A percentile compares a stretch with the other conserved stretches of the same genome.
phyloP scores from a whole-genome alignment of 2,113 vertebrate genomes.

The Onychostruthus taczanowskii region DNA sequence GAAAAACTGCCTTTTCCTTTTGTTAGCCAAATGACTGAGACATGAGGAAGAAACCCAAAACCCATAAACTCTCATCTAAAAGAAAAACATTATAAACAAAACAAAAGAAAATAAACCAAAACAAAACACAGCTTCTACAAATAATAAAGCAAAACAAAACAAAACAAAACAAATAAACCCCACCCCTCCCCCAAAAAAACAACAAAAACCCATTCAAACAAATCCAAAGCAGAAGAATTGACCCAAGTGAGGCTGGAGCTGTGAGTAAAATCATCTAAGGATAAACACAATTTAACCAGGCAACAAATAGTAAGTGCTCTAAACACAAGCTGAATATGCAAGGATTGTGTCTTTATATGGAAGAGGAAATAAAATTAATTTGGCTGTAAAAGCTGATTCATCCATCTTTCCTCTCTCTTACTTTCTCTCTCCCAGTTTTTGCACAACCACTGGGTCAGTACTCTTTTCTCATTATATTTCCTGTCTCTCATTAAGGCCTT shows the following conservation, averaged over 20 bases:
- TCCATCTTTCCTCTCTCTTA: neutral
- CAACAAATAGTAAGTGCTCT: neutral
- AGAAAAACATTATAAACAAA: neutral
- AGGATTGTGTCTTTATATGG: neutral
- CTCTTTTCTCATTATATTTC: neutral
- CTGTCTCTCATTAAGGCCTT: neutral
- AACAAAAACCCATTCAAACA: neutral
- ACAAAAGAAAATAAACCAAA: too few species aligned
- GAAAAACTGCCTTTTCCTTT: neutral
- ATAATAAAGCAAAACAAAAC: neutral
- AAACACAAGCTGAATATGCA: neutral
- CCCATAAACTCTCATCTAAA: neutral
- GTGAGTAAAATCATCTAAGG: neutral
- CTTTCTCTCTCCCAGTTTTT: neutral
- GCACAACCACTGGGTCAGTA: neutral
- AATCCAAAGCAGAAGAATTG: neutral
- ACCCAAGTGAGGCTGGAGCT: neutral
- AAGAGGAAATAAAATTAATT: neutral
- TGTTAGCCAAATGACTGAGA: neutral
- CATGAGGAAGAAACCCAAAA: neutral
- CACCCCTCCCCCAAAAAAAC: rapidly evolving
- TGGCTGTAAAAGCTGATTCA: neutral
- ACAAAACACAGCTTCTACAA: too few species aligned
- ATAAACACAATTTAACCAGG: neutral
- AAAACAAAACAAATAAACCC: neutral